Evolutionary conservation across 1,140 invertebrate species (phyloP).

Genomic region (Hypsibius dujardini): DNA sequence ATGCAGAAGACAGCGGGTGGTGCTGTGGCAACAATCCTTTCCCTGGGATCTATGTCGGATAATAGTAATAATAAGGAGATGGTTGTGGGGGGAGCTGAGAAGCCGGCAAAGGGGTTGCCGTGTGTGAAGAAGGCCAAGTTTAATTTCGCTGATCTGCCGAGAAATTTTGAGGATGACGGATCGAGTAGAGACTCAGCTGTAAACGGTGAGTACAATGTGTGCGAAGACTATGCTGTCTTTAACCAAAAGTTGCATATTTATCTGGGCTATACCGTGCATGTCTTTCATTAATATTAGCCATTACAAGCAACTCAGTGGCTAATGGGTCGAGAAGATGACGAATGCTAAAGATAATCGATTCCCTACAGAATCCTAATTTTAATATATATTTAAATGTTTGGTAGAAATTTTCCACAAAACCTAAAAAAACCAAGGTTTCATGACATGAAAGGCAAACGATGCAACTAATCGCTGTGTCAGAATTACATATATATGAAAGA

Average conservation of each 20-base stretch:
- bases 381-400: too few relatives aligned
- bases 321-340: not conserved
- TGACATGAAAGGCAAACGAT: too few relatives aligned
- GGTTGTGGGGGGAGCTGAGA: not conserved
- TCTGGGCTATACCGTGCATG: not conserved
- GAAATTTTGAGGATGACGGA: conserved; percentile 5
- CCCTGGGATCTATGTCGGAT: not conserved
- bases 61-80: not conserved
- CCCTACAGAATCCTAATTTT: too few relatives aligned
- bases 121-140: not conserved
- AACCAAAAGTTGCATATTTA: not conserved
- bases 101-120: not conserved
- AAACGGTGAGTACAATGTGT: not conserved
- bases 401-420: too few relatives aligned
- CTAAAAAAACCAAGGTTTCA: too few relatives aligned
- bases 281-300: not conserved
- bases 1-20: not conserved
- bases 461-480: too few relatives aligned
- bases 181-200: not conserved
- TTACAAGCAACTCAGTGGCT: not conserved
- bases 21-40: not conserved
- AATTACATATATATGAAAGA: too few relatives aligned
- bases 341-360: too few relatives aligned
- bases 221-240: not conserved
- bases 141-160: not conserved